Conservation (phyloP, 2,113 vertebrate genomes). For the Rhagologus leucostigma region DNA sequence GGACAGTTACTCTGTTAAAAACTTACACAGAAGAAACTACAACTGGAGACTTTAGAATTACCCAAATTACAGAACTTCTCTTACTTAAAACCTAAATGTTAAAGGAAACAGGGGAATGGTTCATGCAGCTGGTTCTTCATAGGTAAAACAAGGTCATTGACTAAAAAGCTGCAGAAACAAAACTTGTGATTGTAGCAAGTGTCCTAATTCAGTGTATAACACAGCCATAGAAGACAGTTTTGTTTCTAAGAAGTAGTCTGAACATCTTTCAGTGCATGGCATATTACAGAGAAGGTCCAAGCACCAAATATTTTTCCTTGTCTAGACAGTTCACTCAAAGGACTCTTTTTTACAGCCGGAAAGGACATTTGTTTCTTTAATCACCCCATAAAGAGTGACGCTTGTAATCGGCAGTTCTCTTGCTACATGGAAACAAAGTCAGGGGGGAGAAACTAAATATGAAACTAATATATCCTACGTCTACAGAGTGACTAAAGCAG, state of each 20-base stretch:
- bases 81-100: not conserved
- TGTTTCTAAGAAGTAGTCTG: not conserved
- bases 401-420: not conserved
- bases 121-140: not conserved
- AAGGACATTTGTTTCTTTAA: conserved; percentile 61
- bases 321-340: conserved; percentile 71
- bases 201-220: not conserved
- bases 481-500: not conserved
- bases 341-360: conserved; percentile 50
- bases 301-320: conserved; percentile 66
- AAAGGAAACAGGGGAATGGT: not conserved
- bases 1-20: not conserved
- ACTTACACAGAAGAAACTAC: not conserved
- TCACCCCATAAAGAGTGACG: conserved; percentile 53
- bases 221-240: not conserved
- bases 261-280: not conserved
- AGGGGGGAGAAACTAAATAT: not conserved
- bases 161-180: not conserved
- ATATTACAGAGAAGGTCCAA: conserved; percentile 29
- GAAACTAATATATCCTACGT: not conserved
- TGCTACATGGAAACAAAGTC: not conserved
- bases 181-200: not conserved
- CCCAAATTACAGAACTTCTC: not conserved
- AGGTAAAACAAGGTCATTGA: not conserved
- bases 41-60: not conserved